phyloP scores from a whole-genome alignment of 37 sponge, comb jelly and placozoan genomes.

The Tethya wilhelma region DNA sequence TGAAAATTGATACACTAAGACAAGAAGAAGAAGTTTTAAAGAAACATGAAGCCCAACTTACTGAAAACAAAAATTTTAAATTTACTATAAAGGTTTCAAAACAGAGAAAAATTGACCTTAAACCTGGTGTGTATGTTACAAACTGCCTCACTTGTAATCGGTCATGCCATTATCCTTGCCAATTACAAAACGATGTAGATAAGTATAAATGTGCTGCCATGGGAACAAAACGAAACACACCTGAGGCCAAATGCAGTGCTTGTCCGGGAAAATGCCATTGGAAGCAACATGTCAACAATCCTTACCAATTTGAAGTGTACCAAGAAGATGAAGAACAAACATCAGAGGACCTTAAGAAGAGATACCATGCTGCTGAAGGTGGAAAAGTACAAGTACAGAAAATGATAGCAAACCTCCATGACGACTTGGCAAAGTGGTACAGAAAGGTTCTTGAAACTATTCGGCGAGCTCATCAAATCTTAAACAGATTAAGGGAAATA shows the following conservation, averaged over 20 bases:
- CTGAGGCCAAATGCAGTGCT: constrained; percentile 40
- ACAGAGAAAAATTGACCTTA: constrained; percentile 33
- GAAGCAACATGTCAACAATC: constrained; percentile 62
- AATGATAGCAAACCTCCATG: constrained; percentile 36
- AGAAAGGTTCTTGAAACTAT: constrained; percentile 17
- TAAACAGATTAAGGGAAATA: constrained; percentile 60
- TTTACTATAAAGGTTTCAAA: constrained; percentile 42
- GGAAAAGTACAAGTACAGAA: constrained; percentile 26
- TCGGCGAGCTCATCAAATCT: constrained; percentile 4
- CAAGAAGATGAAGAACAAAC: constrained; percentile 49
- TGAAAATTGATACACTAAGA: constrained; percentile 50
- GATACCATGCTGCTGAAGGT: constrained; percentile 36
- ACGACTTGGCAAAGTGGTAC: constrained; percentile 12
- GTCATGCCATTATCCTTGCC: constrained; percentile 75
- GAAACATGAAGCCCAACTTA: constrained; percentile 44
- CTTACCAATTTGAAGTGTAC: constrained; percentile 59
- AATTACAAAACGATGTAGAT: constrained; percentile 48
- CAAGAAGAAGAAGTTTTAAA: constrained; percentile 54
- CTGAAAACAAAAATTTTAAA: constrained; percentile 62
- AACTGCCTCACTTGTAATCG: constrained; percentile 74
- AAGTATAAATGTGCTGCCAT: constrained; percentile 74
- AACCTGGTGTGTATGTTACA: constrained; percentile 58
- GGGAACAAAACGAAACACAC: constrained; percentile 21
- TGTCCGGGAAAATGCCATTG: constrained; percentile 67
- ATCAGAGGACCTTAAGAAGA: constrained; percentile 52